phyloP scores from a whole-genome alignment of 37 sponge, comb jelly and placozoan genomes.

The Petrosia ficiformis region DNA sequence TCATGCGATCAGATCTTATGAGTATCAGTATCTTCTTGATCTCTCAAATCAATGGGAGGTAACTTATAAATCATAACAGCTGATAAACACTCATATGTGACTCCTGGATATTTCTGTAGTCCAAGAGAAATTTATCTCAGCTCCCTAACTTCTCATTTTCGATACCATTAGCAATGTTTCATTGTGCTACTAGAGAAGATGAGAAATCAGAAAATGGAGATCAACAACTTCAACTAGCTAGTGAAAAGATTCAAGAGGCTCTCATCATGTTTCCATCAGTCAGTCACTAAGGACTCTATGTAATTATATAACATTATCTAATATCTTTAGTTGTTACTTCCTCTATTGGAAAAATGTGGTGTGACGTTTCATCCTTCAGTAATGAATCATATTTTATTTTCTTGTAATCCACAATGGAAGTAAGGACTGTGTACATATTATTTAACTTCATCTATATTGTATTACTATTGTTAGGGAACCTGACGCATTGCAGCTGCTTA shows the following conservation, averaged over 20 bases:
- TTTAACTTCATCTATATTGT: not conserved
- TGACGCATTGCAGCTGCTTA: conserved; percentile 37
- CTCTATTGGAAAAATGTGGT: conserved; percentile 80
- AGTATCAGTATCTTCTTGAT: conserved; percentile 65
- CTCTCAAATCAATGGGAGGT: conserved; percentile 82
- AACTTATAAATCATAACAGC: not conserved
- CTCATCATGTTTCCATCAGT: conserved; percentile 83
- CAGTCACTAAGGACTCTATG: not conserved
- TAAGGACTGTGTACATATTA: not conserved
- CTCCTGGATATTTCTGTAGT: conserved; percentile 22
- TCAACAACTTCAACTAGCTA: conserved; percentile 4
- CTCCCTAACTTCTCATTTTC: conserved; percentile 93
- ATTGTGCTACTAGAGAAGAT: conserved; percentile 2
- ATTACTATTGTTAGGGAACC: conserved; percentile 34
- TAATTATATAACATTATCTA: conserved; percentile 10
- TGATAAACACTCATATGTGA: not conserved
- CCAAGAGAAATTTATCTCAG: conserved; percentile 67
- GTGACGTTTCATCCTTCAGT: conserved; percentile 56
- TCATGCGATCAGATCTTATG: conserved; percentile 76
- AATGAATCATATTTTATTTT: conserved; percentile 35
- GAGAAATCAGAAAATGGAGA: conserved; percentile 16
- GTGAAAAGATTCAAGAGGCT: conserved; percentile 69
- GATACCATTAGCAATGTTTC: conserved; percentile 81
- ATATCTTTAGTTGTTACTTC: conserved; percentile 42
- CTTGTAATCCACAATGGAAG: conserved; percentile 17